These are phyloP conservation scores for Drosophila aff. DNA, from an alignment of 1,140 invertebrate genomes.

Conservation along the genomic window DNA sequence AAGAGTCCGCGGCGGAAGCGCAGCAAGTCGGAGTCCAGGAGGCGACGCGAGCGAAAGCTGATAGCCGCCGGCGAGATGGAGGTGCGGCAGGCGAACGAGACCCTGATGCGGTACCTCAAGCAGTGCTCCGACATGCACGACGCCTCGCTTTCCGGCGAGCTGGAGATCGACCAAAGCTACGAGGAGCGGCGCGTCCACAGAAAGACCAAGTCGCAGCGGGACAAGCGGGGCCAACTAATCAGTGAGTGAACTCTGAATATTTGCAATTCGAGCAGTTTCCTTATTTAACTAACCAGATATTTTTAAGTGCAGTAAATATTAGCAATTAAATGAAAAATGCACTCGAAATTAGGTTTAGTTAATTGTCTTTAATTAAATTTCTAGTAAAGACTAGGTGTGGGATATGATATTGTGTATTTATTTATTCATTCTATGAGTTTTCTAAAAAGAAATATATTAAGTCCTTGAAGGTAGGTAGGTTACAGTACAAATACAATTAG, in stretches of 20 bases:
- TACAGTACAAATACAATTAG: too few species aligned
- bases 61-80: constrained; percentile 85
- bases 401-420: too few species aligned
- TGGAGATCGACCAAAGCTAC: constrained; percentile 83
- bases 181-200: constrained; percentile 84
- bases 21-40: constrained; percentile 83
- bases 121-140: constrained; percentile 85
- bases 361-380: too few species aligned
- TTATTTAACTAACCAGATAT: not conserved
- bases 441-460: too few species aligned
- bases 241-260: constrained; percentile 59
- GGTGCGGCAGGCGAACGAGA: constrained; percentile 84
- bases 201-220: constrained; percentile 84
- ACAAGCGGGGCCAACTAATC: constrained; percentile 83
- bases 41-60: constrained; percentile 78
- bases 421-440: too few species aligned
- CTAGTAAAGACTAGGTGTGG: too few species aligned
- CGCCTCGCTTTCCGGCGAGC: constrained; percentile 81
- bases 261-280: not conserved
- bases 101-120: constrained; percentile 84
- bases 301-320: not conserved
- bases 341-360: not conserved
- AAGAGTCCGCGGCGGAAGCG: constrained; percentile 85
- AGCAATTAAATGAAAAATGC: not conserved
- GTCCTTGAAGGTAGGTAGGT: too few species aligned